Evolutionary conservation across 2,797 vertebrate species (phyloP).

Genomic region (Pachyuromys duprasi): DNA sequence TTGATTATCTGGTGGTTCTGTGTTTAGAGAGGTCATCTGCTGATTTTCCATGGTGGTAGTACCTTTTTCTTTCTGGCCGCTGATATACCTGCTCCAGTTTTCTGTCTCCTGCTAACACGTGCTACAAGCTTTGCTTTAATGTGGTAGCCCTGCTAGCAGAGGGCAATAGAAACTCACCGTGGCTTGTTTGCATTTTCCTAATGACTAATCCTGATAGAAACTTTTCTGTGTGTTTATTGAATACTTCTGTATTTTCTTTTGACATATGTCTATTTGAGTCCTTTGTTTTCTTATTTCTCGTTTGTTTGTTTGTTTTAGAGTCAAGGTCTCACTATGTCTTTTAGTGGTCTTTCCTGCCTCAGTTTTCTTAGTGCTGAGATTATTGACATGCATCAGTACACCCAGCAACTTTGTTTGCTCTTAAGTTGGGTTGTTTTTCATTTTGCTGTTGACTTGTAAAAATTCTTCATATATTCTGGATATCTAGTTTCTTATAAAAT

Average conservation of each 20-base stretch:
- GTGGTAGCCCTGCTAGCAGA: neutral
- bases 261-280: neutral
- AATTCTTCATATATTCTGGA: neutral
- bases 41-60: neutral
- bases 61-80: neutral
- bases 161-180: neutral
- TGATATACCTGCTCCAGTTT: neutral
- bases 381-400: neutral
- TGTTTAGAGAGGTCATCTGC: neutral
- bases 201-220: neutral
- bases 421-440: neutral
- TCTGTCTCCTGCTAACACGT: neutral
- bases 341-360: neutral
- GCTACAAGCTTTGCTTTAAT: neutral
- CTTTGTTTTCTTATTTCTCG: neutral
- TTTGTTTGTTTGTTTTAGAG: neutral
- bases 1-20: neutral
- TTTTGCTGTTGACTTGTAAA: neutral
- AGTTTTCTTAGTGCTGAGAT: neutral
- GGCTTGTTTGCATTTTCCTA: neutral
- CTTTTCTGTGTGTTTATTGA: neutral
- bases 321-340: neutral
- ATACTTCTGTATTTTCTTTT: neutral
- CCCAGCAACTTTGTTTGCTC: neutral
- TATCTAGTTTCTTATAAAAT: neutral